A percentile compares a stretch with the other conserved stretches of the same genome.
Evolutionary conservation across 1,140 invertebrate genomes (phyloP).

Genomic region (Lepidurus apus): DNA sequence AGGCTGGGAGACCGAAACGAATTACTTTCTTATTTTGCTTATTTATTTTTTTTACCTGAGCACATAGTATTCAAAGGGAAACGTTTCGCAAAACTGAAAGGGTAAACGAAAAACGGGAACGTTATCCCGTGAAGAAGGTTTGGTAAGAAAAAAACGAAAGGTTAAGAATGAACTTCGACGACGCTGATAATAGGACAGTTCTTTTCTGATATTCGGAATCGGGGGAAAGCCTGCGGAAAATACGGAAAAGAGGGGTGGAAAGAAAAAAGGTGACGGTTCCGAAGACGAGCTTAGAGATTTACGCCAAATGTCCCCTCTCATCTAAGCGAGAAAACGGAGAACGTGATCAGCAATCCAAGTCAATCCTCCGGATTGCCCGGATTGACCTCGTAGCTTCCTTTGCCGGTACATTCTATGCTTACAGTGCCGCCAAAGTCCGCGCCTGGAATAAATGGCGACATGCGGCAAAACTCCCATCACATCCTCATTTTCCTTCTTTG

Average conservation of each 20-base stretch:
- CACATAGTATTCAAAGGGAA: background rate
- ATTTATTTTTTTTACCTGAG: background rate
- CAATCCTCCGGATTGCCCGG: constrained; percentile 4
- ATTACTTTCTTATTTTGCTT: no score
- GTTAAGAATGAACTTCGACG: background rate
- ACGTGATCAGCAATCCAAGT: constrained; percentile 14
- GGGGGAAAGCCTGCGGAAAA: background rate
- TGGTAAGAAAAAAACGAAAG: no score
- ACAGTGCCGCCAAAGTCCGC: background rate
- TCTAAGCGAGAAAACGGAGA: constrained; percentile 11
- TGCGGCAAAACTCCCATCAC: background rate
- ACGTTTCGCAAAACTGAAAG: background rate
- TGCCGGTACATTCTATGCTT: background rate
- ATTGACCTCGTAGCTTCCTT: background rate
- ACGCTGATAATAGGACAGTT: background rate
- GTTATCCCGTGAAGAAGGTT: background rate
- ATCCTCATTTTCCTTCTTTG: background rate
- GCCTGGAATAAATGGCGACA: background rate
- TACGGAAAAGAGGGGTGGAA: background rate
- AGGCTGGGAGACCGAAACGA: background rate
- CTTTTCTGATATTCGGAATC: background rate
- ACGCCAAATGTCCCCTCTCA: constrained; percentile 14
- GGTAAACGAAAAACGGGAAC: background rate
- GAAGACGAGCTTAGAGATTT: constrained; percentile 2
- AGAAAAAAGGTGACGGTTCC: background rate